Evolutionary conservation across 2,888 invertebrate species (phyloP), one percentile per base, ranked within the genome.

Genomic region (Ophion ventricosus): DNA sequence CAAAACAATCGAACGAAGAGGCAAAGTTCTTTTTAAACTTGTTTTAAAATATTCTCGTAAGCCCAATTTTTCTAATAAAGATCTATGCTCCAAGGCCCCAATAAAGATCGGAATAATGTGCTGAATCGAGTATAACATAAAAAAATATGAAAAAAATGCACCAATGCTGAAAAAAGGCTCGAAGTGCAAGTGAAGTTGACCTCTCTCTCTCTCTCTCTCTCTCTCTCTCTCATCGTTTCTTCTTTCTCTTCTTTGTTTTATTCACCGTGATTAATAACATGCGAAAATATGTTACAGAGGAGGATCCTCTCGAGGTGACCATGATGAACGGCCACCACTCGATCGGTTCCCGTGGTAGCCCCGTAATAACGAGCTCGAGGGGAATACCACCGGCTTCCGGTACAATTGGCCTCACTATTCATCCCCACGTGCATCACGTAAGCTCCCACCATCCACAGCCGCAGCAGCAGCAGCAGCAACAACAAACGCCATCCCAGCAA

Each of bases 261-360:
- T 20, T 14, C 11, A 17, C 35, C 8, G 40, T 20, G 5, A 35
- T 43, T 2, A 35, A 25, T n/a, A 57, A 59, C 29, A 10, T 0
- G 1, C 4, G 29, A 59, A 40, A 49, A 2, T 20, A 23, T 83
- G 64, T 91, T 91, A 3, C 92, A 93, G 93, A 93, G 85, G 93
- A 93, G 85, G 93, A 93, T 73, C 93, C 93, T 74, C 91, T 92
- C 78, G 88, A 87, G 54, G 91, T 88, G 26, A 91, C 76, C 72
- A 91, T 88, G 76, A 91, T 90, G 61, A 92, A 93, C 80, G 93
- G 93, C 56, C 91, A 89, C 87, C 90, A 91, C 85, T 88, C 91
- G 74, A 87, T 87, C 49, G 87, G 85, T 43, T 87, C 89, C 3
- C 88, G 91, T 25, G 89, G 89, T 56, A 92, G 91, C 90, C 93